Percentiles rank a stretch among this genome's conserved stretches.
These are phyloP conservation scores for Cryptocephalus primarius DNA, from an alignment of 2,888 invertebrate genomes.

Conservation along the genomic window DNA sequence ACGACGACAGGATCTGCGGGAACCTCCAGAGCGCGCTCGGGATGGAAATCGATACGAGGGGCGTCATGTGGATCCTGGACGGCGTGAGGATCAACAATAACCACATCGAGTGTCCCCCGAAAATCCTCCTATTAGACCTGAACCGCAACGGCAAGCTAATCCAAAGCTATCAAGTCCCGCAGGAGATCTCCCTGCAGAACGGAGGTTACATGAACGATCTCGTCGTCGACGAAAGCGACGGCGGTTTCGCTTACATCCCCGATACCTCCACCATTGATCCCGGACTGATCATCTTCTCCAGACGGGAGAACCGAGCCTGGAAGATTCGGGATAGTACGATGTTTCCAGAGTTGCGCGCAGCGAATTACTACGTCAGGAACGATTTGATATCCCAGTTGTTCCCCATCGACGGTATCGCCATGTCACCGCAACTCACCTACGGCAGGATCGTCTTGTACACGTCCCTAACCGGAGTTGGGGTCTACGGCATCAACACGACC, in stretches of 20 bases:
- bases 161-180: conserved; percentile 49
- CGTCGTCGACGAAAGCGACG: conserved; percentile 57
- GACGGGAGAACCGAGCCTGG: conserved; percentile 53
- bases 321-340: conserved; percentile 58
- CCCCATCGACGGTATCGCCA: conserved; percentile 59
- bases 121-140: conserved; percentile 55
- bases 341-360: conserved; percentile 48
- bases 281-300: conserved; percentile 59
- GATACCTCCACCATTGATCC: conserved; percentile 56
- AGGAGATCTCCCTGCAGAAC: conserved; percentile 43
- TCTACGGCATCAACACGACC: conserved; percentile 52
- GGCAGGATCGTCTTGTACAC: conserved; percentile 24
- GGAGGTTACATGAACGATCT: conserved; percentile 57
- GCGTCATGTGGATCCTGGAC: conserved; percentile 60
- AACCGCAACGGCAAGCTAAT: conserved; percentile 46
- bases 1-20: conserved; percentile 44
- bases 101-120: conserved; percentile 48
- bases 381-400: conserved; percentile 42
- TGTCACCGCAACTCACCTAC: conserved; percentile 42
- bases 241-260: conserved; percentile 59
- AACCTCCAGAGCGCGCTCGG: conserved; percentile 63
- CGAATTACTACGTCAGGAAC: conserved; percentile 44
- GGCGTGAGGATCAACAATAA: conserved; percentile 53
- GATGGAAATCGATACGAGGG: conserved; percentile 60
- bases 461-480: conserved; percentile 22